A percentile compares a stretch with the other conserved stretches of the same genome.
These are phyloP conservation scores for Cirrhinus molitorella DNA, from an alignment of 2,797 vertebrate species.

Conservation along the genomic window DNA sequence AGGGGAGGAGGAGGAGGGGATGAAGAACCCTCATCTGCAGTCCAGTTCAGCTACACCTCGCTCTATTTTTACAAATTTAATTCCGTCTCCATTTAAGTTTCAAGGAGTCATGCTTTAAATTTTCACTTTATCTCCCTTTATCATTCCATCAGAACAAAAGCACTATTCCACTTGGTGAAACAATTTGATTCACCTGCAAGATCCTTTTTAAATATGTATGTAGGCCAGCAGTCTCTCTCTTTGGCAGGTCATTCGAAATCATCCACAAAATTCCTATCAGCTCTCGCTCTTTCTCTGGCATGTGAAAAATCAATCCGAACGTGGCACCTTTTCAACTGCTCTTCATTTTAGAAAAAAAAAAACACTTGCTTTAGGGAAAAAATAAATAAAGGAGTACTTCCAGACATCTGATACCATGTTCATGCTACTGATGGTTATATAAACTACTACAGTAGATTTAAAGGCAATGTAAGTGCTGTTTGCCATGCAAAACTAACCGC, in stretches of 20 bases:
- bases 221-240: slow-evolving; percentile 32
- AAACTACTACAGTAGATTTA: neutral
- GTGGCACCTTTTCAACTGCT: slow-evolving; percentile 41
- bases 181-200: slow-evolving; percentile 29
- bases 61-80: slow-evolving; percentile 30
- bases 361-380: slow-evolving; percentile 8
- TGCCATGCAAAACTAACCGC: neutral
- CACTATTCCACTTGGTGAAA: neutral
- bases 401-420: neutral
- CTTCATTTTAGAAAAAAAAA: slow-evolving; percentile 35
- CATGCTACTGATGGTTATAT: neutral
- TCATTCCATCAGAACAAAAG: slow-evolving; percentile 36
- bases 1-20: neutral
- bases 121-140: slow-evolving; percentile 23
- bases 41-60: neutral
- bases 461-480: neutral
- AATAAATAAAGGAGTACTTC: neutral
- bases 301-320: slow-evolving; percentile 29
- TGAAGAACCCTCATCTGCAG: slow-evolving; percentile 22
- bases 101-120: slow-evolving; percentile 37
- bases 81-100: slow-evolving; percentile 17
- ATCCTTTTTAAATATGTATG: slow-evolving; percentile 45
- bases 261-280: slow-evolving; percentile 32
- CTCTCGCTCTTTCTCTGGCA: slow-evolving; percentile 31
- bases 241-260: slow-evolving; percentile 39